phyloP scores from a whole-genome alignment of 2,888 invertebrate genomes.

The Drosophila atripex region DNA sequence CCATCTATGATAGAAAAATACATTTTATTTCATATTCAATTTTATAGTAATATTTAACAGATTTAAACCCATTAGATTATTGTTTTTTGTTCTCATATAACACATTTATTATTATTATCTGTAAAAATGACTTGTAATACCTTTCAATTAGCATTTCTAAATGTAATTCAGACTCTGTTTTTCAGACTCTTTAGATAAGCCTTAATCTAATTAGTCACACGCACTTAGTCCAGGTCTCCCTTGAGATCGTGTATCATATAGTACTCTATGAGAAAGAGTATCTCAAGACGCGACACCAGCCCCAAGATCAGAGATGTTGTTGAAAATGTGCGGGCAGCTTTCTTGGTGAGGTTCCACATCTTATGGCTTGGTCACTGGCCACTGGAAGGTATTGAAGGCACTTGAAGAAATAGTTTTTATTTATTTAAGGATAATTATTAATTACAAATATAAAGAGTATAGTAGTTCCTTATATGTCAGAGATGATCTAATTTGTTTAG shows the following conservation, averaged over 20 bases:
- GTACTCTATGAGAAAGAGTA: slow-evolving; percentile 17
- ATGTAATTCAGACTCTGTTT: no score
- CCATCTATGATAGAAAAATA: no score
- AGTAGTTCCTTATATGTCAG: no score
- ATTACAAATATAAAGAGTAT: no score
- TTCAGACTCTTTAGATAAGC: neutral
- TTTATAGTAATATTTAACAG: no score
- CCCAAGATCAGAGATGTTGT: slow-evolving; percentile 62
- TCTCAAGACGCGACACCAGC: slow-evolving; percentile 11
- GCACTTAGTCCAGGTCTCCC: slow-evolving; percentile 1
- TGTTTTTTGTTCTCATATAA: no score
- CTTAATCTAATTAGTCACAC: slow-evolving; percentile 10
- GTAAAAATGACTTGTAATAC: no score
- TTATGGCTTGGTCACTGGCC: slow-evolving; percentile 44
- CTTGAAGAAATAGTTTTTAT: neutral
- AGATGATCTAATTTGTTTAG: no score
- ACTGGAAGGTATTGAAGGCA: neutral
- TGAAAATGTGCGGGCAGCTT: slow-evolving; percentile 73
- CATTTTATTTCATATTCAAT: no score
- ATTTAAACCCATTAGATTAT: no score
- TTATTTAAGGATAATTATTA: neutral
- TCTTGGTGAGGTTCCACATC: slow-evolving; percentile 25
- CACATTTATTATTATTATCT: no score
- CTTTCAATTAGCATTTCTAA: no score
- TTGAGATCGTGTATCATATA: slow-evolving; percentile 10